Percentiles rank a stretch among this genome's conserved stretches.
Evolutionary conservation across 2,888 invertebrate species (phyloP).

Genomic region (Drosophila stalkeri): DNA sequence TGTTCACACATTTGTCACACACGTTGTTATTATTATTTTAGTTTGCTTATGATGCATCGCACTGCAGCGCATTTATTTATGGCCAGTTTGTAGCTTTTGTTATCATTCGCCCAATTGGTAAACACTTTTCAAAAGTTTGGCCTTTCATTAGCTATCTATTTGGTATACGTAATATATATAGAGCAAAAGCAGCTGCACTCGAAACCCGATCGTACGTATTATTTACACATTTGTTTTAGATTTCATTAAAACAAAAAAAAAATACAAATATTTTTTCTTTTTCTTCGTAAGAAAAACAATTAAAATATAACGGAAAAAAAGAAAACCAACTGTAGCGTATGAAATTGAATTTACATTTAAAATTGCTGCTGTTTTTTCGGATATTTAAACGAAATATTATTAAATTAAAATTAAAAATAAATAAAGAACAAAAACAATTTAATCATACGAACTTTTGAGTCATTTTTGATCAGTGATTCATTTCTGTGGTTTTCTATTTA

Average conservation of each 20-base stretch:
- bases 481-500: slow-evolving; percentile 23
- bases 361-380: background rate
- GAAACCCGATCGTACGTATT: slow-evolving; percentile 52
- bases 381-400: slow-evolving; percentile 15
- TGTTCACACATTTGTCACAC: slow-evolving; percentile 75
- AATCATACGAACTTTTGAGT: slow-evolving; percentile 17
- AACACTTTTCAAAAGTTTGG: slow-evolving; percentile 57
- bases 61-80: slow-evolving; percentile 59
- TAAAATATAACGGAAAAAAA: background rate
- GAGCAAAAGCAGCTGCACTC: slow-evolving; percentile 61
- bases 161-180: background rate
- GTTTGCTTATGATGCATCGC: slow-evolving; percentile 49
- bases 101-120: slow-evolving; percentile 62
- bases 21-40: slow-evolving; percentile 64
- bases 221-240: slow-evolving; percentile 55
- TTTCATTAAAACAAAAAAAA: slow-evolving; percentile 11
- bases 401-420: slow-evolving; percentile 3
- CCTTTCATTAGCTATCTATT: slow-evolving; percentile 57
- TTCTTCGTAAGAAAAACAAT: slow-evolving; percentile 3
- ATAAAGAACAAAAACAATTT: slow-evolving; percentile 5
- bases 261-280: background rate
- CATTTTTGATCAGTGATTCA: background rate
- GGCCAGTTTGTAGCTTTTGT: slow-evolving; percentile 40
- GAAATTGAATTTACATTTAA: slow-evolving; percentile 11
- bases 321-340: slow-evolving; percentile 12